Conservation (phyloP, 2,797 vertebrate genomes). For the Gymnothorax javanicus region DNA sequence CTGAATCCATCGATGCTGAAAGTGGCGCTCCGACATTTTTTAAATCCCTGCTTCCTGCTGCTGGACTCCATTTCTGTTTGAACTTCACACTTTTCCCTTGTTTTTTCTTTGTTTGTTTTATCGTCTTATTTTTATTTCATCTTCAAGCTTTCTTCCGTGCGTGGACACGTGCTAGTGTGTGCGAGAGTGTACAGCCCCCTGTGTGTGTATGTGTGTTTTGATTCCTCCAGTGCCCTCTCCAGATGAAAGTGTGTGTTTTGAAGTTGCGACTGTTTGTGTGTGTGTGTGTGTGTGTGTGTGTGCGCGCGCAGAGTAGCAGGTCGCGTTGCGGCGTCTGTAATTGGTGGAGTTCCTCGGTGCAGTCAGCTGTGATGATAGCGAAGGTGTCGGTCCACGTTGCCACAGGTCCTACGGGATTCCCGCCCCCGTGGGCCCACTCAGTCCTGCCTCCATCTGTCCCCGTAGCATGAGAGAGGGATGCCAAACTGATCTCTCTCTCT, state of each 20-base stretch:
- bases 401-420: background rate
- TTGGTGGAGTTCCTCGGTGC: background rate
- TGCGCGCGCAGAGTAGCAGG: background rate
- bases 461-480: too few species aligned
- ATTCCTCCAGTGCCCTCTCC: too few species aligned
- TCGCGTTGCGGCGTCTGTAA: background rate
- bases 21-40: conserved; percentile 89
- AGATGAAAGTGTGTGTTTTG: background rate
- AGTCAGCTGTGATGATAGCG: background rate
- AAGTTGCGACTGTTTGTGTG: background rate
- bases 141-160: conserved; percentile 15
- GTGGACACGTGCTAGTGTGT: background rate
- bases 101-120: background rate
- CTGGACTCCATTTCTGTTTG: conserved; percentile 77
- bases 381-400: background rate
- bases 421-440: conserved; percentile 1
- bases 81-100: background rate
- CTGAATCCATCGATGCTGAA: conserved; percentile 94
- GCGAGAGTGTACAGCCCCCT: background rate
- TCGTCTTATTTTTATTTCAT: background rate
- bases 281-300: background rate
- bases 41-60: conserved; percentile 86
- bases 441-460: background rate
- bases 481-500: background rate
- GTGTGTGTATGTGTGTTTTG: background rate